Evolutionary conservation across 2,113 vertebrate species (phyloP).

Genomic region (Myotis lucifugus): DNA sequence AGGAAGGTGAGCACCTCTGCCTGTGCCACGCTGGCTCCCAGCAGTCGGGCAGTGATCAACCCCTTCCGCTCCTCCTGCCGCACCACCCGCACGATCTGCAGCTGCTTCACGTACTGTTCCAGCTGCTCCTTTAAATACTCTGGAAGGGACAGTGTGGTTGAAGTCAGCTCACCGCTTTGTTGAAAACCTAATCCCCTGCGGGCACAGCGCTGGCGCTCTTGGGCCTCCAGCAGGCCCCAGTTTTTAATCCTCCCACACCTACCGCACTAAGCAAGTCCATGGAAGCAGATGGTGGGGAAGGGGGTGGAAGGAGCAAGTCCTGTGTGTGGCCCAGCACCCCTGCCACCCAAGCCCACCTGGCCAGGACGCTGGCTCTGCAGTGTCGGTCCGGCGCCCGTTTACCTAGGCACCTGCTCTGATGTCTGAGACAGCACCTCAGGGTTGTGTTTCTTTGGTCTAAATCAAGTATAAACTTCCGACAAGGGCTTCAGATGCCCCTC

Average conservation of each 20-base stretch:
- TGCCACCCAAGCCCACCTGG: neutral
- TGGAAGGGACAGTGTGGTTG: conserved; percentile 74
- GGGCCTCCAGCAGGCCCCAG: neutral
- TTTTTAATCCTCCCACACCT: neutral
- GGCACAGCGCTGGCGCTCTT: neutral
- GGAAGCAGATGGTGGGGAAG: neutral
- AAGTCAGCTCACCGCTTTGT: neutral
- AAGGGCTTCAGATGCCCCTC: neutral
- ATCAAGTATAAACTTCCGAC: neutral
- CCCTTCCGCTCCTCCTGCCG: conserved; percentile 94
- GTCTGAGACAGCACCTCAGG: neutral
- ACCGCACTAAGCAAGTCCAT: neutral
- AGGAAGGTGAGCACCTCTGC: conserved; percentile 95
- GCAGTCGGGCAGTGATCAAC: conserved; percentile 94
- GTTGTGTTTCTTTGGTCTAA: neutral
- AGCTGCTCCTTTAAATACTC: conserved; percentile 90
- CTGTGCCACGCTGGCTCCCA: conserved; percentile 91
- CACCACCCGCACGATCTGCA: conserved; percentile 93
- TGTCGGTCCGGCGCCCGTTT: neutral
- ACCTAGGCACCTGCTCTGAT: neutral
- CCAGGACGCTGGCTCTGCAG: neutral
- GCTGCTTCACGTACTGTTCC: conserved; percentile 88
- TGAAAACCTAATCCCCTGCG: neutral
- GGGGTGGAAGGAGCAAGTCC: neutral
- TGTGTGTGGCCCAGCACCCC: neutral